phyloP scores from a whole-genome alignment of 2,888 invertebrate genomes.

The Phorcus lineatus region DNA sequence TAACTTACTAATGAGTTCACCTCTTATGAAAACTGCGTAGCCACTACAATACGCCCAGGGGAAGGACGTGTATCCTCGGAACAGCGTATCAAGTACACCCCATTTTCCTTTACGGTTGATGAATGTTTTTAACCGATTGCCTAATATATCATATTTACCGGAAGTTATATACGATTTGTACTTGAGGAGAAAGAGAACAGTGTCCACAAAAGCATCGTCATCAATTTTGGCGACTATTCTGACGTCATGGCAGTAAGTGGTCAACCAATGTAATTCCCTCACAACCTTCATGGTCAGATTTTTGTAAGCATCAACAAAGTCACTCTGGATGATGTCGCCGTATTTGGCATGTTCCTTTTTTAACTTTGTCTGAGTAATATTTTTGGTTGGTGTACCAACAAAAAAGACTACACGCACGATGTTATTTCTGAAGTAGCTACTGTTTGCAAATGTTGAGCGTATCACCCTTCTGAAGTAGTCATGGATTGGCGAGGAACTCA shows the following conservation, averaged over 20 bases:
- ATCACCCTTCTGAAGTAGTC: not conserved
- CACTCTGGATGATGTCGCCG: slow-evolving; percentile 44
- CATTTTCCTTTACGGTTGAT: slow-evolving; percentile 33
- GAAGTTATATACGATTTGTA: slow-evolving; percentile 18
- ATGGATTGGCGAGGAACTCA: not conserved
- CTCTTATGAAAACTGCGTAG: slow-evolving; percentile 48
- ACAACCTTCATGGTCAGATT: slow-evolving; percentile 48
- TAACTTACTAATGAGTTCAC: slow-evolving; percentile 47
- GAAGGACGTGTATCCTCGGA: slow-evolving; percentile 30
- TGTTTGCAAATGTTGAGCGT: not conserved
- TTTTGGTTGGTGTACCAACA: not conserved
- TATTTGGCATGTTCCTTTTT: not conserved
- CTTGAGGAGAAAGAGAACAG: slow-evolving; percentile 38
- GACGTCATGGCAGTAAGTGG: slow-evolving; percentile 42
- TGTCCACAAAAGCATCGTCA: slow-evolving; percentile 45
- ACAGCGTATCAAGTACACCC: slow-evolving; percentile 36
- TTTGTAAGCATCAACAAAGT: slow-evolving; percentile 44
- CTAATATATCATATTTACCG: slow-evolving; percentile 35
- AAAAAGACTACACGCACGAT: not conserved
- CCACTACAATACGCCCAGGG: slow-evolving; percentile 64
- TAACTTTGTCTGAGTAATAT: no score
- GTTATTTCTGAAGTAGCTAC: not conserved
- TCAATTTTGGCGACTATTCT: slow-evolving; percentile 44
- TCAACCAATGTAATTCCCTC: slow-evolving; percentile 43
- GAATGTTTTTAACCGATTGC: slow-evolving; percentile 19